Evolutionary conservation across 2,888 invertebrate species (phyloP), one percentile per base, ranked within the genome.

Genomic region (Sminthurinus aureus): DNA sequence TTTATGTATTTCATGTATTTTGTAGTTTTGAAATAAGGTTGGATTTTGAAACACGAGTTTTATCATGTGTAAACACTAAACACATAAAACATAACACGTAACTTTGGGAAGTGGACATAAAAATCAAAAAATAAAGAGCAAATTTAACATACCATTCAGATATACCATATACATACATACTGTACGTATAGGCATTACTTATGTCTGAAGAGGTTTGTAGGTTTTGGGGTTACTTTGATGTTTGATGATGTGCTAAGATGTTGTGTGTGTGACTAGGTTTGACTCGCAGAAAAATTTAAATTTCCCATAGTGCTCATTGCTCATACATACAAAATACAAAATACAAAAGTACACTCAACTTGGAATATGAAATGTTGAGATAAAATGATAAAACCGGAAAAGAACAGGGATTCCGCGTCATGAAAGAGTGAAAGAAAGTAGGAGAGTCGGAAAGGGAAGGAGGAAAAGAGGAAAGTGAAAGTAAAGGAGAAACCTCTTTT

Each of bases 361-460:
- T 38, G 38, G 38, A 38, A 38, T 38, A 4, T 38, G 38, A 38
- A 38, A 38, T 38, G 1, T 38, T 15, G 71, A 15, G n/a, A 20
- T 18, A 69, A 22, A 22, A 69, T 11, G 22, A 69, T 20, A n/a
- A 69, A 69, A 22, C 20, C n/a, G 67, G 67, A 69, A 69, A 69
- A 69, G 11, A 22, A 69, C 1, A 3, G 67, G n/a, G n/a, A 64
- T 20, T 67, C 11, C 3, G 38, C 38, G n/a, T 20, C 20, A 67
- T 67, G 67, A 67, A 22, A 71, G 24, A 71, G 71, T 71, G 22
- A 38, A 71, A 71, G 69, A 69, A 20, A 18, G 69, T 20, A 20
- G n/a, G 69, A 69, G 22, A 69, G 69, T 9, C 11, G 20, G 69
- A 69, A 20, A 69, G 69, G n/a, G 69, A 69, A 4, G 71, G 24